phyloP scores from a whole-genome alignment of 2,888 invertebrate species.

The Tethea ocularis region DNA sequence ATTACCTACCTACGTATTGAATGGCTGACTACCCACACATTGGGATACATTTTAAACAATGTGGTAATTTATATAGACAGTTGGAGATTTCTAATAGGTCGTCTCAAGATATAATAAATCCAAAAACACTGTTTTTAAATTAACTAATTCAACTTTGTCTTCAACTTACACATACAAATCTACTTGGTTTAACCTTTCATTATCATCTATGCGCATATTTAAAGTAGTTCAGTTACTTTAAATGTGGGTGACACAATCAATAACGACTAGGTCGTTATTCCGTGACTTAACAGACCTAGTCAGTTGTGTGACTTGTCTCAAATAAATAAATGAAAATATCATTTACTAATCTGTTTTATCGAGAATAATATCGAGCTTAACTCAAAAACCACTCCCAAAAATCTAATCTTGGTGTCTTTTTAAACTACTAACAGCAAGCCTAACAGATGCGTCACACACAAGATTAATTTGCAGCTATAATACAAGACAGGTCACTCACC shows the following conservation, averaged over 20 bases:
- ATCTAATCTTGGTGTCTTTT: neutral
- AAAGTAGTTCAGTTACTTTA: neutral
- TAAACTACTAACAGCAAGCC: neutral
- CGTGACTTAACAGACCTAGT: neutral
- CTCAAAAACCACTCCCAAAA: no score
- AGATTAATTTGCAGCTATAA: conserved; percentile 4
- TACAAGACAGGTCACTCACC: conserved; percentile 73
- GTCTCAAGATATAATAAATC: neutral
- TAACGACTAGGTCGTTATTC: neutral
- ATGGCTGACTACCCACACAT: neutral
- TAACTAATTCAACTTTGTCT: no score
- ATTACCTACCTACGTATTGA: no score
- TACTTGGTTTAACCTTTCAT: neutral
- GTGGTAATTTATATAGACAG: no score
- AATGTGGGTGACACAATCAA: neutral
- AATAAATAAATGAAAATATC: no score
- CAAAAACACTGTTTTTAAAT: neutral
- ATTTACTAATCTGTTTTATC: neutral
- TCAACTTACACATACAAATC: neutral
- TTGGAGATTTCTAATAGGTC: neutral
- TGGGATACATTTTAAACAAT: no score
- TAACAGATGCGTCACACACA: neutral
- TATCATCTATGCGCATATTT: neutral
- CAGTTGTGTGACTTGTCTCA: neutral
- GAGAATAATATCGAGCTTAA: neutral